Conservation (phyloP, 2,113 vertebrate species). For the Butorides virescens region DNA sequence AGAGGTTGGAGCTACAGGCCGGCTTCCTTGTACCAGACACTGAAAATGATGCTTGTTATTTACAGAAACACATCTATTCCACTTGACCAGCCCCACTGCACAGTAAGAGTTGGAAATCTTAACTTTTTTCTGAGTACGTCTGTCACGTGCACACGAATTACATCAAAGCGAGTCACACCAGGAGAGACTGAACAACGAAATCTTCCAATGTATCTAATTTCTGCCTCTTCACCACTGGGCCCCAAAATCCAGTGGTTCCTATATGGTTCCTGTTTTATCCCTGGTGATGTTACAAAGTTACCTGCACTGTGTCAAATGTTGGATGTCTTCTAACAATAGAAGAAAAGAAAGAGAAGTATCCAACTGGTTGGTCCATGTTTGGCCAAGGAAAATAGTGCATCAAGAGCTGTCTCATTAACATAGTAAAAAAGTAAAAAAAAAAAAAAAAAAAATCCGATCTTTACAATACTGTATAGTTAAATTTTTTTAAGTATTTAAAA, state of each 20-base stretch:
- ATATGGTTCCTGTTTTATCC: background rate
- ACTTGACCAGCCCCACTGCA: background rate
- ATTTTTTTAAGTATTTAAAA: conserved; percentile 41
- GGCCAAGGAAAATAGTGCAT: background rate
- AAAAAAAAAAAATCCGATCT: background rate
- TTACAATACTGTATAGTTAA: conserved; percentile 22
- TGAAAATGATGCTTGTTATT: background rate
- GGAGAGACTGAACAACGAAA: background rate
- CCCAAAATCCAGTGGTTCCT: background rate
- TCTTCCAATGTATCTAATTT: background rate
- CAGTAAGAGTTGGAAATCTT: background rate
- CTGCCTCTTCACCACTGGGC: background rate
- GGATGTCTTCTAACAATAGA: background rate
- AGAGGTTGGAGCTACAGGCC: background rate
- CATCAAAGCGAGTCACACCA: background rate
- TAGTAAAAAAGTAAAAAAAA: background rate
- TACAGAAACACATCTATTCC: background rate
- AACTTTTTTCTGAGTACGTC: background rate
- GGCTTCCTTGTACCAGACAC: background rate
- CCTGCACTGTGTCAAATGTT: background rate
- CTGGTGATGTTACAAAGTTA: background rate
- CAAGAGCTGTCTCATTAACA: conserved; percentile 7
- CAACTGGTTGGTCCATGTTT: background rate
- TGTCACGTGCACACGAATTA: background rate
- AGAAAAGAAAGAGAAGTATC: background rate